Evolutionary conservation across 2,797 vertebrate genomes (phyloP).

Genomic region (Urophycis tenuis): DNA sequence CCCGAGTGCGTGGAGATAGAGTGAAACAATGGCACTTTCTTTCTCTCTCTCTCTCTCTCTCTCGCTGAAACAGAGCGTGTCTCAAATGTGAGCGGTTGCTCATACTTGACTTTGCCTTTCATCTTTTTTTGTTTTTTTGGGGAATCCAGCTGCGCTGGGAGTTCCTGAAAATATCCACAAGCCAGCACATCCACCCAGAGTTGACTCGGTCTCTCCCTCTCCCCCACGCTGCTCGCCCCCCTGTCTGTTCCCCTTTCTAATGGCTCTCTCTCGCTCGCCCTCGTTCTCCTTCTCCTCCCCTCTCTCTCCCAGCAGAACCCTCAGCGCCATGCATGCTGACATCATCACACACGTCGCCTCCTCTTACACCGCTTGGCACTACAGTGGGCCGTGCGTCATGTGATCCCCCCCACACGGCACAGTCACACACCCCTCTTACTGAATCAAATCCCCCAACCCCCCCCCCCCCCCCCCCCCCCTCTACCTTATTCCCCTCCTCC

Average conservation of each 20-base stretch:
- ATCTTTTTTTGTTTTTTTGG: neutral
- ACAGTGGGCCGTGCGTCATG: neutral
- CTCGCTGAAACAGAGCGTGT: neutral
- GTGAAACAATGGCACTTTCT: neutral
- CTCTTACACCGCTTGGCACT: neutral
- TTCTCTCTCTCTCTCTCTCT: neutral
- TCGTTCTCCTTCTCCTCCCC: neutral
- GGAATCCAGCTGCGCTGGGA: neutral
- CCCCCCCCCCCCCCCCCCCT: neutral
- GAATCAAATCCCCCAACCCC: neutral
- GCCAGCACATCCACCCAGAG: neutral
- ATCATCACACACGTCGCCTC: neutral
- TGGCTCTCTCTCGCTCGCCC: neutral
- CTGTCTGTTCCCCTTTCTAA: neutral
- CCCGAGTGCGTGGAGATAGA: neutral
- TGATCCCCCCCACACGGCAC: neutral
- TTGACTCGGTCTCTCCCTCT: neutral
- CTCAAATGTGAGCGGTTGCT: neutral
- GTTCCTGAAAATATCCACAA: neutral
- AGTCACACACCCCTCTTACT: neutral
- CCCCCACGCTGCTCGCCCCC: neutral
- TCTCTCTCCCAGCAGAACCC: neutral
- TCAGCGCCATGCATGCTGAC: neutral
- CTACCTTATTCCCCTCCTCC: neutral
- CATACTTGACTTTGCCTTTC: slow-evolving; percentile 2